Evolutionary conservation across 1,140 invertebrate species (phyloP), one percentile per base, ranked within the genome.

Genomic region (Lutraria rhynchaena): DNA sequence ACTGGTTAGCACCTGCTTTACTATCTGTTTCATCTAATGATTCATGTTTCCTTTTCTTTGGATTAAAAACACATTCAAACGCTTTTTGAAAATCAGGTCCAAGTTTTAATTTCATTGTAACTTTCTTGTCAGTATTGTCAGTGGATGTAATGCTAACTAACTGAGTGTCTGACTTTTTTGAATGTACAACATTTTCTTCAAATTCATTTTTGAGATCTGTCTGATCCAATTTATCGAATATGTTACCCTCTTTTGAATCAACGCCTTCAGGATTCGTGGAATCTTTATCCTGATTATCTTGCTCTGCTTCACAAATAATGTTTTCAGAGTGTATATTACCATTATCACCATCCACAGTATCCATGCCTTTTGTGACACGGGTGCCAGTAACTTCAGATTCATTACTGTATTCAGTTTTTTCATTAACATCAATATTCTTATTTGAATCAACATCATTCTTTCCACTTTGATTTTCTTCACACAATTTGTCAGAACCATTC

Each of bases 61-160:
- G 24, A 74, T 60, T 74, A 29, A 57, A 71, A 17, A 60, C 22
- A 41, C 15, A 7, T 24, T 60, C 41, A 69, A 57, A 60, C 19
- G 60, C 44, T 49, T 67, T 80, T 24, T 80, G 76, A 70, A 80
- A 80, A 29, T 80, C 65, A 24, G 63, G 44, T 37, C 65, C 65
- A 46, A 80, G 76, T 80, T 58, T 80, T 35, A 80, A 57, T 70
- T 80, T 80, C 60, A 80, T 70, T 1, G 76, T 69, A 4, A 80
- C 76, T 33, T 80, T 80, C 31, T 80, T 67, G 70, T 75, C 73
- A 37, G 73, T 75, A 51, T 75, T 75, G 19, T 75, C 73, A 27
- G 73, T 75, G 5, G 73, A 60, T 31, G 53, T 75, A 46, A 67
- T 67, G 24, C 63, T 67, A 49, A 67, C 63, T 41, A 67, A 49